Conservation (phyloP, 2,888 invertebrate species). For the Drosophila colorata region DNA sequence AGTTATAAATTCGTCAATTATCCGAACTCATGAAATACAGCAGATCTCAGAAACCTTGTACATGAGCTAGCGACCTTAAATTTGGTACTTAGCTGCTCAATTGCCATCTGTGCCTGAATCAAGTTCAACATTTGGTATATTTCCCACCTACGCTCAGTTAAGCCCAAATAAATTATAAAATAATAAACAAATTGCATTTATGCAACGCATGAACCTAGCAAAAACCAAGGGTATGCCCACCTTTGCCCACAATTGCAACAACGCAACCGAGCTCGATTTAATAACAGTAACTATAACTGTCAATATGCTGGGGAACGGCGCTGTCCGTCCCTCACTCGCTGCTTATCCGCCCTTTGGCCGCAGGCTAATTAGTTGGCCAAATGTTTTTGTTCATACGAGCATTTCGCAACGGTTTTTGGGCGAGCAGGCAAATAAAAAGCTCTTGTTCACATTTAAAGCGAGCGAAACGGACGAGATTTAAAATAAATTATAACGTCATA, state of each 20-base stretch:
- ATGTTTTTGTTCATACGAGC: slow-evolving; percentile 19
- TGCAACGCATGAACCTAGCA: neutral
- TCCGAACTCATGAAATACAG: neutral
- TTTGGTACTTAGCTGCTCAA: too few species aligned
- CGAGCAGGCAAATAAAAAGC: slow-evolving; percentile 53
- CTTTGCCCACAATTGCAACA: neutral
- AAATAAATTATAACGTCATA: slow-evolving; percentile 79
- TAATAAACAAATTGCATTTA: neutral
- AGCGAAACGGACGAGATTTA: slow-evolving; percentile 74
- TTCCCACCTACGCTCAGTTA: neutral
- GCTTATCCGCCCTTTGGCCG: slow-evolving; percentile 26
- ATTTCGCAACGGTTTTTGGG: slow-evolving; percentile 36
- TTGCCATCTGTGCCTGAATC: too few species aligned
- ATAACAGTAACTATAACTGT: slow-evolving; percentile 40
- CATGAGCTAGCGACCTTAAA: neutral
- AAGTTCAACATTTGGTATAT: neutral
- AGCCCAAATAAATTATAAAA: neutral
- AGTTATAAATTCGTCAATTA: too few species aligned
- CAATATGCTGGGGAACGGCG: slow-evolving; percentile 7
- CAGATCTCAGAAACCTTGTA: neutral
- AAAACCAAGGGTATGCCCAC: neutral
- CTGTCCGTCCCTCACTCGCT: neutral
- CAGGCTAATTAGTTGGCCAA: slow-evolving; percentile 57
- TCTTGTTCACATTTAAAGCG: slow-evolving; percentile 70
- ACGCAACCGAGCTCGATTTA: slow-evolving; percentile 19